Percentiles rank a stretch among this genome's conserved stretches.
These are phyloP conservation scores for Muscidifurax raptorellus DNA, from an alignment of 1,140 invertebrate genomes.

Conservation along the genomic window DNA sequence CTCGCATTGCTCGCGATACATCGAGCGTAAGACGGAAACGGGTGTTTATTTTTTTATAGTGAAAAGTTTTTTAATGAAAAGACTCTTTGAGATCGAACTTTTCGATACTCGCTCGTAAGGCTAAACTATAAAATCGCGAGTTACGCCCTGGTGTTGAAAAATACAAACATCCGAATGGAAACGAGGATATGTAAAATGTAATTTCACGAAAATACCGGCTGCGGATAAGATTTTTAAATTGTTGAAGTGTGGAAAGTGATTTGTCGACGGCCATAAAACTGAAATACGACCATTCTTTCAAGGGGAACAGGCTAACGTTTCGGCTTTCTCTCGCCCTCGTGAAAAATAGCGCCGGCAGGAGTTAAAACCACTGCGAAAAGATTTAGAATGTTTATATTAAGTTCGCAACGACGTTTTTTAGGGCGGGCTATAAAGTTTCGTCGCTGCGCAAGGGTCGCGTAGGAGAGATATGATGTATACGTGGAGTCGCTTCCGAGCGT, in stretches of 20 bases:
- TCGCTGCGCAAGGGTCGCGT: no score
- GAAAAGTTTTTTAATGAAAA: no score
- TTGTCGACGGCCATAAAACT: constrained; percentile 34
- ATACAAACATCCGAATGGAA: no score
- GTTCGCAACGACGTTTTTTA: not conserved
- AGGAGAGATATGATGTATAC: not conserved
- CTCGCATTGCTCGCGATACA: not conserved
- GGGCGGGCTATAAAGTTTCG: not conserved
- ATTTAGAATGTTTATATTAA: constrained; percentile 52
- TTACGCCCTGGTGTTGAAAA: no score
- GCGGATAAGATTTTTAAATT: constrained; percentile 35
- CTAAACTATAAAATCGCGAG: no score
- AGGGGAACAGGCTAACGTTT: constrained; percentile 16
- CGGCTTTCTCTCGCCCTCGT: not conserved
- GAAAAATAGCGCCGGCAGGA: constrained; percentile 31
- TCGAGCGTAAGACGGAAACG: not conserved
- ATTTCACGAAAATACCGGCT: constrained; percentile 10
- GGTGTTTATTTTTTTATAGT: no score
- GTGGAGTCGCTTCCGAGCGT: not conserved
- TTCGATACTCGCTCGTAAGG: no score
- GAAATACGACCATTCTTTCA: constrained; percentile 43
- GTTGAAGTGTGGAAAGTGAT: constrained; percentile 44
- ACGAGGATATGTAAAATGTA: not conserved
- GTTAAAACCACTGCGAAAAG: constrained; percentile 44
- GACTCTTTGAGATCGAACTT: no score